phyloP scores from a whole-genome alignment of 1,140 invertebrate species.

The Polypedilum pembai region DNA sequence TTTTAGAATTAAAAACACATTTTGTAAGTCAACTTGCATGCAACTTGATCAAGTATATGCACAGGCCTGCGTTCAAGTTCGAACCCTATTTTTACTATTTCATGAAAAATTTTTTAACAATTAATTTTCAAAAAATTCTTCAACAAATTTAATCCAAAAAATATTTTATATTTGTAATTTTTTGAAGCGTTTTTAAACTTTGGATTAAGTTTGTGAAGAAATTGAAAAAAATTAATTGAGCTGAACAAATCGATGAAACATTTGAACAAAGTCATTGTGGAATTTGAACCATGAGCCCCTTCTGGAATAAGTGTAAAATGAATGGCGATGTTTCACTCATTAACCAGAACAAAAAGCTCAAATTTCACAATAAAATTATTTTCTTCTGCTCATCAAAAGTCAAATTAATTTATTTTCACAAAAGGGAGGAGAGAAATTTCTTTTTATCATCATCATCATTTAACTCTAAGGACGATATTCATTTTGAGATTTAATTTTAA shows the following conservation, averaged over 20 bases:
- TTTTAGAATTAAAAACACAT: too few relatives aligned
- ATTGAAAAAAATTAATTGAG: background rate
- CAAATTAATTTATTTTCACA: too few relatives aligned
- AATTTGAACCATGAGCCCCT: conserved; percentile 2
- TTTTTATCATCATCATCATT: too few relatives aligned
- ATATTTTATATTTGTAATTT: background rate
- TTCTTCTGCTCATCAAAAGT: background rate
- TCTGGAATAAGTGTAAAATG: background rate
- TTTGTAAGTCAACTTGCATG: too few relatives aligned
- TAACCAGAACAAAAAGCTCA: conserved; percentile 1
- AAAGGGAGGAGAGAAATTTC: too few relatives aligned
- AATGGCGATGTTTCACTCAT: background rate
- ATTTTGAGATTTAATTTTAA: conserved; percentile 4
- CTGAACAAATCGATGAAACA: background rate
- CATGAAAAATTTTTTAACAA: background rate
- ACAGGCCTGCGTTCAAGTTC: too few relatives aligned
- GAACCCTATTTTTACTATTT: background rate
- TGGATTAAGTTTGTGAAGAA: conserved; percentile 4
- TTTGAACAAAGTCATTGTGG: background rate
- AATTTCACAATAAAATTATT: background rate
- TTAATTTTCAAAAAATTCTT: conserved; percentile 4
- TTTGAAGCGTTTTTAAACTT: background rate
- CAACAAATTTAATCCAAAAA: conserved; percentile 6
- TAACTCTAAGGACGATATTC: conserved; percentile 2
- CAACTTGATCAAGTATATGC: too few relatives aligned